A percentile compares a stretch with the other conserved stretches of the same genome.
Evolutionary conservation across 2,888 invertebrate genomes (phyloP).

Genomic region (Amiota minor): DNA sequence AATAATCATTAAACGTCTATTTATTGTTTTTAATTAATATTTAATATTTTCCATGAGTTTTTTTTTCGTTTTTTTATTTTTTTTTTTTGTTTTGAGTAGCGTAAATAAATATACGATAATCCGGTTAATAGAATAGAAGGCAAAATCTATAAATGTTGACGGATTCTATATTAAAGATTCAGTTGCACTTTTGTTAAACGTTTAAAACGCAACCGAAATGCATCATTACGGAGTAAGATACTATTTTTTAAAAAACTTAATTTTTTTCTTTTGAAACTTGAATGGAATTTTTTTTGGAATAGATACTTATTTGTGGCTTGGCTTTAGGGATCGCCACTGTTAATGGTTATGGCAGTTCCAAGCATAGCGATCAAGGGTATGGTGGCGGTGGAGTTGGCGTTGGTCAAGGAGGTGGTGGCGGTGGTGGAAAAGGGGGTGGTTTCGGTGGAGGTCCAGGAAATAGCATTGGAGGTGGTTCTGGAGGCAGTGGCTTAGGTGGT

Average conservation of each 20-base stretch:
- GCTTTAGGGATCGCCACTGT: constrained; percentile 13
- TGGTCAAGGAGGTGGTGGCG: too few relatives aligned
- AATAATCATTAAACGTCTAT: constrained; percentile 1
- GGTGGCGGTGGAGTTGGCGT: too few relatives aligned
- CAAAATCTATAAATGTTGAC: constrained; percentile 11
- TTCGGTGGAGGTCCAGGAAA: background rate
- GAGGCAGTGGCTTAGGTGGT: constrained; percentile 8
- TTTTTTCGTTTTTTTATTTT: background rate
- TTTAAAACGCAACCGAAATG: constrained; percentile 11
- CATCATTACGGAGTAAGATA: constrained; percentile 18
- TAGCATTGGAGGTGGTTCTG: background rate
- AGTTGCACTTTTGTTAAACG: constrained; percentile 3
- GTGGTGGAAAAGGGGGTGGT: background rate
- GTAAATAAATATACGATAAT: constrained; percentile 15
- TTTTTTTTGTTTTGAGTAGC: background rate
- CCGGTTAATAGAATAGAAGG: background rate
- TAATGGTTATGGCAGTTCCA: constrained; percentile 1
- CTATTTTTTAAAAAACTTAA: background rate
- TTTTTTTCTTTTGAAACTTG: background rate
- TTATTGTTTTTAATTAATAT: constrained; percentile 8
- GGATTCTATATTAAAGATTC: background rate
- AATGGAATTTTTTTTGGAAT: background rate
- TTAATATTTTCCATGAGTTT: background rate
- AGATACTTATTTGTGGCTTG: background rate
- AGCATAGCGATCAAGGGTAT: background rate